Conservation (phyloP, 1,140 invertebrate species). For the Saccostrea cuccullata region DNA sequence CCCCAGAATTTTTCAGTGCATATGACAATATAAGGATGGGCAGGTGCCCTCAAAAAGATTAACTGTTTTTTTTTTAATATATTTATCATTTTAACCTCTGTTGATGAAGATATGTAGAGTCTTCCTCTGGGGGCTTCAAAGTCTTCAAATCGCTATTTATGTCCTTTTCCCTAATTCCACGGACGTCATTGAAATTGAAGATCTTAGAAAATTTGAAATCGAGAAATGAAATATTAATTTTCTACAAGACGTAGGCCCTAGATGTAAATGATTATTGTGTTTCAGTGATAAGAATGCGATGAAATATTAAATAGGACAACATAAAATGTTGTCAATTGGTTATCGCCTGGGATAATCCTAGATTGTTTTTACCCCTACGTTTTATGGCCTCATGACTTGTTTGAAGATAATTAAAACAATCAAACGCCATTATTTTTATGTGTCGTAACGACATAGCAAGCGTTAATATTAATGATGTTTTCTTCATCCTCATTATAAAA, state of each 20-base stretch:
- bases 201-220: conserved; percentile 28
- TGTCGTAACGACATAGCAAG: background rate
- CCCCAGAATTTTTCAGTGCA: background rate
- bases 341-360: background rate
- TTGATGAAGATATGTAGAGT: background rate
- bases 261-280: conserved; percentile 8
- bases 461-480: background rate
- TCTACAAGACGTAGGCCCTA: background rate
- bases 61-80: background rate
- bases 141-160: background rate
- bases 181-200: background rate
- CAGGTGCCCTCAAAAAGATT: background rate
- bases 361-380: background rate
- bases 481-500: background rate
- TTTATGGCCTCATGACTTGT: conserved; percentile 24
- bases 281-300: background rate
- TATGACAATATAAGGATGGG: background rate
- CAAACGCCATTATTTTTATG: conserved; percentile 22
- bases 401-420: conserved; percentile 37
- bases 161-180: background rate
- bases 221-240: conserved; percentile 37
- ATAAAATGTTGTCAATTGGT: background rate
- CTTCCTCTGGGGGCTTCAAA: background rate
- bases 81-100: background rate
- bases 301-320: conserved; percentile 18